phyloP scores from a whole-genome alignment of 2,797 vertebrate species.

The Pitangus sulphuratus region DNA sequence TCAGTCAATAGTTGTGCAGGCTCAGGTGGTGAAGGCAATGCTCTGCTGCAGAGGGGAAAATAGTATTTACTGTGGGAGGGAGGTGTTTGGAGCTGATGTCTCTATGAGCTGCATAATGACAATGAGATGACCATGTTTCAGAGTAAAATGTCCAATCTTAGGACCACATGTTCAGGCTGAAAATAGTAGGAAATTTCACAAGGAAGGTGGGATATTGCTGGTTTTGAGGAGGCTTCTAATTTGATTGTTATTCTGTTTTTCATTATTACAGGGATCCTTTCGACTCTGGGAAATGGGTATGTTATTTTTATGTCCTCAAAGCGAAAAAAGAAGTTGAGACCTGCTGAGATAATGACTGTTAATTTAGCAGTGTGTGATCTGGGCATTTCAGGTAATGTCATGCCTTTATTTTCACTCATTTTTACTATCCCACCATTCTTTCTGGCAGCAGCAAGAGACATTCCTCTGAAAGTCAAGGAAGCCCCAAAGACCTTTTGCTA shows the following conservation, averaged over 20 bases:
- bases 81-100: background rate
- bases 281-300: conserved; percentile 90
- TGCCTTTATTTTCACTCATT: background rate
- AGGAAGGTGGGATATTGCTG: background rate
- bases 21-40: background rate
- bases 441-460: background rate
- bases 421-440: background rate
- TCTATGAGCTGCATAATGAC: background rate
- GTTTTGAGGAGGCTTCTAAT: background rate
- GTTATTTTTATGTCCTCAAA: conserved; percentile 89
- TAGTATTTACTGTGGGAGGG: background rate
- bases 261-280: conserved; percentile 85
- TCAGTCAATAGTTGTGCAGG: background rate
- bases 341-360: conserved; percentile 93
- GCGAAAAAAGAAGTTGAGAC: conserved; percentile 90
- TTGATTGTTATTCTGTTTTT: background rate
- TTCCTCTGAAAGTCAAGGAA: background rate
- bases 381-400: conserved; percentile 91
- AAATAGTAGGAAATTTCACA: background rate
- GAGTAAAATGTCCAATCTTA: background rate
- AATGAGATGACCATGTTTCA: background rate
- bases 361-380: conserved; percentile 94
- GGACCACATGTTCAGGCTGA: background rate
- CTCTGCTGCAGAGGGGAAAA: background rate
- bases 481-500: background rate